phyloP scores from a whole-genome alignment of 2,113 vertebrate genomes.

The Chroicocephalus ridibundus region DNA sequence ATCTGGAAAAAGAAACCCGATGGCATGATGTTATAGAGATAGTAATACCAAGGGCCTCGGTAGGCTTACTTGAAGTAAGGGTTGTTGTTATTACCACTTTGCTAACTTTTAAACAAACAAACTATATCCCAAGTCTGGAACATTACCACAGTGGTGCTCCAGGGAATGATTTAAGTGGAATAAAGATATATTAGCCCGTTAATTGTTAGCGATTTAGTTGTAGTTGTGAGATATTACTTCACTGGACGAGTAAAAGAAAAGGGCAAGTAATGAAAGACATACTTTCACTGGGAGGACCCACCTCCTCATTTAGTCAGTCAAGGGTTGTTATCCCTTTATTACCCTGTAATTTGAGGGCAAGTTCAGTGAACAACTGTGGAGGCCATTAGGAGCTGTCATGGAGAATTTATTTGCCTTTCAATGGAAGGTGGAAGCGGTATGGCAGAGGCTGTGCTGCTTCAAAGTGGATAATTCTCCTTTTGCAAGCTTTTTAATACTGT shows the following conservation, averaged over 20 bases:
- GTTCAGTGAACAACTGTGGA: slow-evolving; percentile 66
- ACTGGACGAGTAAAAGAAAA: not conserved
- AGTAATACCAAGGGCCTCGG: not conserved
- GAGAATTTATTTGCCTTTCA: slow-evolving; percentile 72
- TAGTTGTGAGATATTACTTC: not conserved
- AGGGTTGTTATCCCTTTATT: slow-evolving; percentile 68
- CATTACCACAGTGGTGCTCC: not conserved
- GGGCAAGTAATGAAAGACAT: not conserved
- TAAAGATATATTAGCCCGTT: not conserved
- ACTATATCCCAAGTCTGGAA: not conserved
- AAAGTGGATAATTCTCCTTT: slow-evolving; percentile 53
- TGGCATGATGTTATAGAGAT: not conserved
- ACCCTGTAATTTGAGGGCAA: slow-evolving; percentile 68
- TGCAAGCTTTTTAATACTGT: slow-evolving; percentile 55
- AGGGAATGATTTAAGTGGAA: not conserved
- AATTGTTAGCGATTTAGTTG: not conserved
- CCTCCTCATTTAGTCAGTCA: slow-evolving; percentile 61
- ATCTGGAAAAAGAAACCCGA: not conserved
- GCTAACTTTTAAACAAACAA: not conserved
- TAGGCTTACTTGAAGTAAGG: not conserved
- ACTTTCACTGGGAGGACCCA: slow-evolving; percentile 30
- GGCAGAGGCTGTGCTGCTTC: not conserved
- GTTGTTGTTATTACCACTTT: not conserved
- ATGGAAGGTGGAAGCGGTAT: slow-evolving; percentile 31
- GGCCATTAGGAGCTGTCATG: slow-evolving; percentile 57